Evolutionary conservation across 2,113 vertebrate species (phyloP), one percentile per base, ranked within the genome.

Genomic region (human): DNA sequence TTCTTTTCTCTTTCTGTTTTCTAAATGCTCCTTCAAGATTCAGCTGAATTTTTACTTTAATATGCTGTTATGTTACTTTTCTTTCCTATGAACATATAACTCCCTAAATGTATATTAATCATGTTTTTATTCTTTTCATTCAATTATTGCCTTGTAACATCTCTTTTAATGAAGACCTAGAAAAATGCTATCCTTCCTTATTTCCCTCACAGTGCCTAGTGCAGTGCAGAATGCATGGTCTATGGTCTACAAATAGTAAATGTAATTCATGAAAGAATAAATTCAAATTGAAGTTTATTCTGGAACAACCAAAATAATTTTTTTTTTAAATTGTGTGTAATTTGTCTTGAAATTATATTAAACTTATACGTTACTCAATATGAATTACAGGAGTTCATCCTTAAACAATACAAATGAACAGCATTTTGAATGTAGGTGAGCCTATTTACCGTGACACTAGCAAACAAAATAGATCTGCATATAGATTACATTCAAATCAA

Each of bases 381-480:
- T 66, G 35, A 90, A 90, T 93, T 82, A 80, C 13, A 94, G 48
- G 35, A 70, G 59, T 72, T 91, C 22, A 95, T 55, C 87, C n/a
- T 83, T 93, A 91, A 89, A 90, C 23, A 72, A 79, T 73, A 90
- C 50, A 94, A 84, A 95, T 70, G 8, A 86, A 52, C 22, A 43
- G 22, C 27, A 48, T 79, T 79, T 93, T 50, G 73, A 92, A 75
- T 91, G 86, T 68, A 73, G 78, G 45, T 78, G 66, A 70, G 40
- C 11, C 70, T 92, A 75, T 76, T 94, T 94, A 90, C n/a, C 84
- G 27, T 83, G 52, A 88, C 3, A 93, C 72, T 61, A 88, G 35
- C 38, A 90, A 82, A 92, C 79, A 90, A 92, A 95, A 92, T 73
- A 85, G 14, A 88, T 96, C 75, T 85, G 48, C 27, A 64, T 76